Evolutionary conservation across 2,888 invertebrate species (phyloP).

Genomic region (Oscheius sp.): DNA sequence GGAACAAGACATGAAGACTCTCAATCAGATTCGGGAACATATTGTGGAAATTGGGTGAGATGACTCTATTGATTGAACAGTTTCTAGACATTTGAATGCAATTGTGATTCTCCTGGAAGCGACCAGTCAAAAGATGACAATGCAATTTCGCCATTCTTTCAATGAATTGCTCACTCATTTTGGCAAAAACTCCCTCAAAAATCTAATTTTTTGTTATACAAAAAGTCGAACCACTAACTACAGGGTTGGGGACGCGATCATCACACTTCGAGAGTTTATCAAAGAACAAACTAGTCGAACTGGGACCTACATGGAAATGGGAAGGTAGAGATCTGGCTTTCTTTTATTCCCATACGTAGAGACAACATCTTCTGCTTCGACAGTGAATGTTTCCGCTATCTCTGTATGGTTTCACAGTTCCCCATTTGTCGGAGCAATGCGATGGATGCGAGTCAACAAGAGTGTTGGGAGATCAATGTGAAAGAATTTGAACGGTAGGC

Average conservation of each 20-base stretch:
- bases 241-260: background rate
- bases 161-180: constrained; percentile 52
- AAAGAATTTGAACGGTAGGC: background rate
- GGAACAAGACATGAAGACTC: background rate
- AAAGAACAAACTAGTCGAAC: background rate
- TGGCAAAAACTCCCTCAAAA: constrained; percentile 45
- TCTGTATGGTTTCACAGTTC: background rate
- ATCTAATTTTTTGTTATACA: constrained; percentile 58
- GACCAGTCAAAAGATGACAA: constrained; percentile 34
- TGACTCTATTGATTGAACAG: background rate
- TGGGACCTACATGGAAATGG: background rate
- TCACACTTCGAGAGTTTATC: background rate
- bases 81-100: constrained; percentile 31
- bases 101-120: constrained; percentile 47
- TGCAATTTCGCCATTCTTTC: constrained; percentile 49
- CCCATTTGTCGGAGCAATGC: background rate
- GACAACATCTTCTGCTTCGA: constrained; percentile 3
- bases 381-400: constrained; percentile 18
- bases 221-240: constrained; percentile 27
- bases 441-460: background rate
- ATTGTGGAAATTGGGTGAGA: background rate
- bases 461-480: too few relatives aligned
- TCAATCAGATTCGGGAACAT: background rate
- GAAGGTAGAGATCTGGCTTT: too few relatives aligned
- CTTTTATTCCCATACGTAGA: too few relatives aligned